Conservation (phyloP, 2,888 invertebrate genomes). For the Agapetus fuscipes region DNA sequence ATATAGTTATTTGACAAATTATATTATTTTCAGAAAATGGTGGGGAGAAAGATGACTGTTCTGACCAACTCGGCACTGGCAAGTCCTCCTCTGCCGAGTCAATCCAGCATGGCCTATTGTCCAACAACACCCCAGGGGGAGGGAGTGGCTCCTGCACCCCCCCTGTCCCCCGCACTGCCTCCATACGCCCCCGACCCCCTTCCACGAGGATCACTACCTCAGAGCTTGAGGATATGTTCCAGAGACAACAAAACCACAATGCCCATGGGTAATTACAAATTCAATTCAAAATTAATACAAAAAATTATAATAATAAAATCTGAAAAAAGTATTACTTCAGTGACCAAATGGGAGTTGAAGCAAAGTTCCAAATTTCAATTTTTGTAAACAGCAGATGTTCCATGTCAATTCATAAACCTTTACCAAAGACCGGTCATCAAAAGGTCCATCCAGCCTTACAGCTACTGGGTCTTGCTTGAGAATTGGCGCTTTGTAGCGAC, state of each 20-base stretch:
- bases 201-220: slow-evolving; percentile 84
- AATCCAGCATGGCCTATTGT: slow-evolving; percentile 48
- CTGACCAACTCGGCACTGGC: slow-evolving; percentile 55
- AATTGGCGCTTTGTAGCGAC: too few relatives aligned
- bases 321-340: too few relatives aligned
- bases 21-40: slow-evolving; percentile 51
- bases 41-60: slow-evolving; percentile 65
- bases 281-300: neutral
- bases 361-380: too few relatives aligned
- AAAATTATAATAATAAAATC: too few relatives aligned
- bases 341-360: too few relatives aligned
- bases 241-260: slow-evolving; percentile 64
- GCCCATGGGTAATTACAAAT: slow-evolving; percentile 33
- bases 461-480: too few relatives aligned
- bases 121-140: slow-evolving; percentile 40
- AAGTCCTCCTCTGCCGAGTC: slow-evolving; percentile 79
- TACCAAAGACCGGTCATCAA: too few relatives aligned
- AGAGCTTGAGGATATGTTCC: slow-evolving; percentile 88
- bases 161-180: slow-evolving; percentile 76
- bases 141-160: slow-evolving; percentile 48
- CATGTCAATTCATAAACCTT: too few relatives aligned
- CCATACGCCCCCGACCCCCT: slow-evolving; percentile 80
- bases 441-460: too few relatives aligned
- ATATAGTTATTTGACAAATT: too few relatives aligned
- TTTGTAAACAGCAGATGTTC: too few relatives aligned